Base-by-base conservation (phyloP, 2,888 invertebrate genomes). In the Eupithecia subumbrata region DNA sequence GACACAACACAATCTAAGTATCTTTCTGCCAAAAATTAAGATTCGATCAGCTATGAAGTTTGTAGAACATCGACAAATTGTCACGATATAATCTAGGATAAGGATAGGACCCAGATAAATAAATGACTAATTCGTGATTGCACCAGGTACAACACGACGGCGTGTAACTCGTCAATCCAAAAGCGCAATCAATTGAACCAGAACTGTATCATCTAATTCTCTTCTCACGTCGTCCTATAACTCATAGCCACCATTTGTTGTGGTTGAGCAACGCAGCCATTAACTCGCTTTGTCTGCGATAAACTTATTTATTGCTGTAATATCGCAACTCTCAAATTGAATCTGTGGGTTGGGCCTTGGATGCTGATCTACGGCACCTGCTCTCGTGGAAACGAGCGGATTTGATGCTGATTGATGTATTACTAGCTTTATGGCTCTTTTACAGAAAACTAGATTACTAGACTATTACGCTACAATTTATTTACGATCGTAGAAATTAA, bases 191-290 rank as follows among this genome's bases (percentile, higher is more conserved):
- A 77, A 74, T 76, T 60, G 67, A 63, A 71, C 68, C 14, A 71
- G 71, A 71, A 66, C 52, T 66, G n/a, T 66, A 71, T 30, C 71
- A 71, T 40, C 74, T 82, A 82, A 82, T 82, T 74, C 78, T 48
- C 69, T 34, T 76, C 73, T 84, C 83, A 83, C 83, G 82, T 75
- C 71, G 67, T 43, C 30, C 70, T 69, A 80, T 81, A 79, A 80
- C 81, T 80, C 81, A 84, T 80, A 76, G 74, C 74, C 71, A 74
- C 73, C 76, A 79, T 79, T 81, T 75, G 75, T 52, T 68, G 79
- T 76, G 43, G 77, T 73, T 80, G 74, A 69, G 82, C 78, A 79
- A 79, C 67, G 22, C 66, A 30, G 56, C 72, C 73, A 72, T 79
- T 75, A 76, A 63, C 43, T 48, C 60, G 67, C 73, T 79, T 79